Conservation (phyloP, 2,888 invertebrate species). For the Sarcophaga caerulescens region DNA sequence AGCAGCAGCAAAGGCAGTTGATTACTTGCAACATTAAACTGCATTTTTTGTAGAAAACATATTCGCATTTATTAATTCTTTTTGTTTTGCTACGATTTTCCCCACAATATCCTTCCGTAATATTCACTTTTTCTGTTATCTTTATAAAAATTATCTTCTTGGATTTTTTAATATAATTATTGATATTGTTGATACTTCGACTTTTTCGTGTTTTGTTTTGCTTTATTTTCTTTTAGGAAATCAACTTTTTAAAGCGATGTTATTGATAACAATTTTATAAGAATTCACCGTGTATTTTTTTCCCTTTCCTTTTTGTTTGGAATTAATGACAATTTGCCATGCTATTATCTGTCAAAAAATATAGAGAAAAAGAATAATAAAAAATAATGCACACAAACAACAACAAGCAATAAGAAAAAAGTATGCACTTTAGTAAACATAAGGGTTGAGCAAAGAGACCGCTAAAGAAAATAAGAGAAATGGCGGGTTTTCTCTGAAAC, state of each 20-base stretch:
- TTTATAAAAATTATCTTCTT: not conserved
- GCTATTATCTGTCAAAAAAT: conserved; percentile 67
- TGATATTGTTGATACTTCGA: not conserved
- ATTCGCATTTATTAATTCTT: conserved; percentile 23
- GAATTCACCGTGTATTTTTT: conserved; percentile 44
- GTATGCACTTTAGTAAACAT: conserved; percentile 57
- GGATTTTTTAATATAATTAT: not conserved
- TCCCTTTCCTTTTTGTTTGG: conserved; percentile 15
- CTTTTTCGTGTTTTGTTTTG: not conserved
- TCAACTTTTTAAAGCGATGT: not conserved
- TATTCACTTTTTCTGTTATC: not conserved
- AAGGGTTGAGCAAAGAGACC: conserved; percentile 65
- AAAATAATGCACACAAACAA: conserved; percentile 47
- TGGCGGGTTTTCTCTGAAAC: conserved; percentile 73
- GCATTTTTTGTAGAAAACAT: conserved; percentile 73
- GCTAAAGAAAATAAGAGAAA: conserved; percentile 64
- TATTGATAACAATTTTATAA: conserved; percentile 22
- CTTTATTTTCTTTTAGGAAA: conserved; percentile 15
- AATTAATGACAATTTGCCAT: conserved; percentile 64
- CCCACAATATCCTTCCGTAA: not conserved
- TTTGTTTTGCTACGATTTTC: conserved; percentile 15
- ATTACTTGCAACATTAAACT: conserved; percentile 61
- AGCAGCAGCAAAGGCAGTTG: conserved; percentile 50
- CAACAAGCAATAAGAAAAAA: conserved; percentile 38
- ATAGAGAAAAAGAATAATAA: conserved; percentile 42